Evolutionary conservation across 2,113 vertebrate genomes (phyloP).

Genomic region (Crotalus horridus): DNA sequence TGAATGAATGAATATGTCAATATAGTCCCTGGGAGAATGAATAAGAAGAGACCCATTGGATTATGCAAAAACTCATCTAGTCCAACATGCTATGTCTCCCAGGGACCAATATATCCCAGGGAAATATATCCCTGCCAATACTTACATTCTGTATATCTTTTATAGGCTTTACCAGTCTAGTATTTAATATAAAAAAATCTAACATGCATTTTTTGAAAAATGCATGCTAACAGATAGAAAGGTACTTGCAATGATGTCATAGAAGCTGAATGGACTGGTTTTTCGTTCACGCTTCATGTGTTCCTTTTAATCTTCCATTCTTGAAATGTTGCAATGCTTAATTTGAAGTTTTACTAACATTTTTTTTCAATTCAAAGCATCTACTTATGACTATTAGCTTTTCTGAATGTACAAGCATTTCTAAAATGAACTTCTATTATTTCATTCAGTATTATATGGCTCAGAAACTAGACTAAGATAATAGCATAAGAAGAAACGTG

Average conservation of each 20-base stretch:
- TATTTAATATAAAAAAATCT: conserved; percentile 60
- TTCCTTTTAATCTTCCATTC: conserved; percentile 45
- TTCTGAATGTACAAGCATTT: conserved; percentile 55
- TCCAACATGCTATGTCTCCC: not conserved
- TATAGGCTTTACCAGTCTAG: conserved; percentile 66
- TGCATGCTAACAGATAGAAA: conserved; percentile 39
- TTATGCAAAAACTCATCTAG: not conserved
- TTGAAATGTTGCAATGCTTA: conserved; percentile 51
- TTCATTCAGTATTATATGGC: conserved; percentile 53
- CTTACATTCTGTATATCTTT: conserved; percentile 78
- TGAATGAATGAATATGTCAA: not conserved
- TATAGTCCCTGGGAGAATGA: not conserved
- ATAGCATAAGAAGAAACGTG: not conserved
- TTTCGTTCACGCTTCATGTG: conserved; percentile 46
- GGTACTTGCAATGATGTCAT: conserved; percentile 59
- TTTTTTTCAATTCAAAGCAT: conserved; percentile 61
- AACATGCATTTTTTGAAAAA: conserved; percentile 54
- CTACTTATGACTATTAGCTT: conserved; percentile 55
- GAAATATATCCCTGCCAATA: conserved; percentile 63
- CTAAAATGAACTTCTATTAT: conserved; percentile 49
- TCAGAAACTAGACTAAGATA: conserved; percentile 34
- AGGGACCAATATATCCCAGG: not conserved
- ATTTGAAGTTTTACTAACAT: conserved; percentile 42
- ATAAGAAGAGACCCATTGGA: not conserved
- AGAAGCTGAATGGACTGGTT: conserved; percentile 51